Base-by-base conservation (phyloP, 2,888 invertebrate species). In the Poecilus cupreus region DNA sequence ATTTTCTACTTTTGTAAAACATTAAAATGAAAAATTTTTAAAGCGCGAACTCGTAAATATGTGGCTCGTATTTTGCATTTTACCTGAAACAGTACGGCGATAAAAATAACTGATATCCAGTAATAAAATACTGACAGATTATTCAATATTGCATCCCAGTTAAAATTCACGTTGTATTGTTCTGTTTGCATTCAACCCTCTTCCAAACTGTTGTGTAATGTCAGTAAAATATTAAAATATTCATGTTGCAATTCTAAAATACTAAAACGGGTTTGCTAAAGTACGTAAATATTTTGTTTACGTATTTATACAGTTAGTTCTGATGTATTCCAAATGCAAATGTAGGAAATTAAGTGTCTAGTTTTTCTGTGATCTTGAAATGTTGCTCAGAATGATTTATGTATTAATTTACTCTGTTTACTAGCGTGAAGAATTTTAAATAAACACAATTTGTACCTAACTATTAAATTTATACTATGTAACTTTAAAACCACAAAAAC, bases 321-420 rank as follows among this genome's bases (percentile, higher is more conserved):
- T 54, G 13, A 68, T 16, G 18, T 68, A 68, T 32, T 68, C 32
- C 5, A 18, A 68, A 68, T 68, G 13, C 37, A 37, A 68, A 68
- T 68, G 16, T 37, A 37, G 60, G n/a, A 60, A 26, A 60, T 60
- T 26, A 32, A 32, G 13, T 60, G 13, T 60, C 22, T 22, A 54
- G 64, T 68, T 68, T 68, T 39, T 60, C 60, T 68, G 37, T 68
- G 37, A 68, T 68, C 64, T 39, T 68, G 64, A 68, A 68, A 68
- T 68, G 64, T 68, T 68, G 18, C 32, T 68, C 37, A 68, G 18
- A 32, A 10, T 68, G 64, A 68, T 68, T 37, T 37, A 68, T 68
- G 37, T 68, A 37, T 18, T 37, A 18, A 68, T 68, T 68, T 60
- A 1, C 26, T 13, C 60, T 26, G 32, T 60, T 32, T 60, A 13